Conservation (phyloP, 2,113 vertebrate genomes). For the Python bivittatus region DNA sequence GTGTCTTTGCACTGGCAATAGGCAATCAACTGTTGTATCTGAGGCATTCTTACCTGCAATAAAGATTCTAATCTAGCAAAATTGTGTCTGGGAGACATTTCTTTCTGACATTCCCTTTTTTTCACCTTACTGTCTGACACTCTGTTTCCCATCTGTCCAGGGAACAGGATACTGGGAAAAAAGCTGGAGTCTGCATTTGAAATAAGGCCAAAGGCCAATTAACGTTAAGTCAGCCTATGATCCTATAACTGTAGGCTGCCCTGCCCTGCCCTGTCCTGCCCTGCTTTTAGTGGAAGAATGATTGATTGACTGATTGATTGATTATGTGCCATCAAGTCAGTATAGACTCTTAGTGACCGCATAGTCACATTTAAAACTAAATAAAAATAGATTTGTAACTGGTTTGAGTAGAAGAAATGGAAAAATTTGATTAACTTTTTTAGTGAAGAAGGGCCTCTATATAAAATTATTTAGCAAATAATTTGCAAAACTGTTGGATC, state of each 20-base stretch:
- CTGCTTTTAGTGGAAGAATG: background rate
- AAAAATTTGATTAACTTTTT: background rate
- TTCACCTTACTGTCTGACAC: background rate
- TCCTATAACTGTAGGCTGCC: background rate
- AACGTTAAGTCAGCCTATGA: background rate
- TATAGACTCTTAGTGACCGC: background rate
- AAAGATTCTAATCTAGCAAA: background rate
- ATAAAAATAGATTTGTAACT: background rate
- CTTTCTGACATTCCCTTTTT: background rate
- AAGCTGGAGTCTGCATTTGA: background rate
- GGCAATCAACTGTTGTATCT: background rate
- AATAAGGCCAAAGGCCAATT: background rate
- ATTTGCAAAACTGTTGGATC: background rate
- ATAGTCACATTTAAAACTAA: background rate
- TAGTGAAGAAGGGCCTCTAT: background rate
- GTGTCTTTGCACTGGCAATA: background rate
- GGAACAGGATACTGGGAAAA: background rate
- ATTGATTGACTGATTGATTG: background rate
- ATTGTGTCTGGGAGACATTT: background rate
- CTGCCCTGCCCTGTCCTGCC: background rate
- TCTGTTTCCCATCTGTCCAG: background rate
- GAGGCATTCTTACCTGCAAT: background rate
- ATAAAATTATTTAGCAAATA: background rate
- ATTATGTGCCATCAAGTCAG: background rate
- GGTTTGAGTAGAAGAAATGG: background rate